Evolutionary conservation across 2,888 invertebrate species (phyloP).

Genomic region (Meteorus colon): DNA sequence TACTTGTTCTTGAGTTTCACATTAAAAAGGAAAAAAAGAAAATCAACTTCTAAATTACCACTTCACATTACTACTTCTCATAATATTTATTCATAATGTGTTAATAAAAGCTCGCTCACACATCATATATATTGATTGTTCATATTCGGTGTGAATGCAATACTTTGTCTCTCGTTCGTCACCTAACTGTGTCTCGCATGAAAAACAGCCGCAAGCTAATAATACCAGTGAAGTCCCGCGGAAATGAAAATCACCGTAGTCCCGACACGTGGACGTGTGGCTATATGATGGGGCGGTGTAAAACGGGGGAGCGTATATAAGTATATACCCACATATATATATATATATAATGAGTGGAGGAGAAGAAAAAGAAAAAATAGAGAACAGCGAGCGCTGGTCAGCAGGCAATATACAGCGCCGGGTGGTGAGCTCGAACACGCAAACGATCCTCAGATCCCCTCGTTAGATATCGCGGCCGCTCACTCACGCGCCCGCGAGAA

Average conservation of each 20-base stretch:
- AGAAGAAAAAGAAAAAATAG: slow-evolving; percentile 21
- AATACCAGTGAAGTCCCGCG: slow-evolving; percentile 64
- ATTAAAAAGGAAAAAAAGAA: no score
- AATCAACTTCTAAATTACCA: no score
- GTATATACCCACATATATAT: not conserved
- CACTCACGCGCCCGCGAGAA: slow-evolving; percentile 68
- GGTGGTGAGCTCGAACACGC: slow-evolving; percentile 70
- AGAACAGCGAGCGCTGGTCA: slow-evolving; percentile 37
- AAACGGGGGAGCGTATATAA: not conserved
- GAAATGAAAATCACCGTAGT: slow-evolving; percentile 72
- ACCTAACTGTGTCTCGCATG: not conserved
- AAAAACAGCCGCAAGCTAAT: slow-evolving; percentile 9
- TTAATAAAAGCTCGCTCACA: not conserved
- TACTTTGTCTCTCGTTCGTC: slow-evolving; percentile 5
- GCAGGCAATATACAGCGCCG: slow-evolving; percentile 55
- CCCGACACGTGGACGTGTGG: slow-evolving; percentile 69
- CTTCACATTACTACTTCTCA: no score
- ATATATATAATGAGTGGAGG: slow-evolving; percentile 5
- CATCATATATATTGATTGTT: not conserved
- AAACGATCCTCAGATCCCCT: slow-evolving; percentile 73
- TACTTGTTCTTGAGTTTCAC: no score
- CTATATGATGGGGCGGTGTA: slow-evolving; percentile 42
- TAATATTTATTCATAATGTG: no score
- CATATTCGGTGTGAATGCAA: not conserved
- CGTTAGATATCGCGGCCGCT: slow-evolving; percentile 72